These are phyloP conservation scores for Coracopsis vasa DNA, from an alignment of 2,113 vertebrate species.

Conservation along the genomic window DNA sequence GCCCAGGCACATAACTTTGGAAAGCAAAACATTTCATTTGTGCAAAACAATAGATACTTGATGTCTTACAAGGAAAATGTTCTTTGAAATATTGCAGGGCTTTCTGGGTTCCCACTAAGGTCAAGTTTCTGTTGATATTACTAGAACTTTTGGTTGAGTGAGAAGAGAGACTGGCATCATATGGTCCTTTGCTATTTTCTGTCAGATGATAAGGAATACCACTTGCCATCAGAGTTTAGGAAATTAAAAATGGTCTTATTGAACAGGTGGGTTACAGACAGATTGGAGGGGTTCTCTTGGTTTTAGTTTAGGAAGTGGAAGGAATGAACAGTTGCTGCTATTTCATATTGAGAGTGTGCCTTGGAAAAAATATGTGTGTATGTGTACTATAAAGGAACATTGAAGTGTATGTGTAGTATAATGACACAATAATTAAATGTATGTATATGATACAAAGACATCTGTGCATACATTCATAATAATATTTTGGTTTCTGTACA, in stretches of 20 bases:
- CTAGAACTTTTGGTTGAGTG: neutral
- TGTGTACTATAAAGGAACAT: neutral
- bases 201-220: neutral
- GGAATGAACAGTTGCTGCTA: neutral
- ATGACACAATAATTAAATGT: neutral
- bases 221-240: neutral
- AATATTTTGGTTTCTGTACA: neutral
- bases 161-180: neutral
- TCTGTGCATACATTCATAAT: neutral
- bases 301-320: neutral
- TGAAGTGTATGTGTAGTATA: neutral
- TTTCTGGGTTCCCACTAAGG: neutral
- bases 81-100: neutral
- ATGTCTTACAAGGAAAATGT: neutral
- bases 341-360: neutral
- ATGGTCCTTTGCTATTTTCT: neutral
- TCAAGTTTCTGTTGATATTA: neutral
- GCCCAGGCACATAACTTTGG: neutral
- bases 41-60: neutral
- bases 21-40: neutral
- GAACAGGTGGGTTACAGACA: neutral
- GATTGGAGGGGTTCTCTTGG: accelerated
- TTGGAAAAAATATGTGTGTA: neutral
- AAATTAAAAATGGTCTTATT: neutral
- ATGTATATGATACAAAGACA: neutral